Evolutionary conservation across 2,888 invertebrate genomes (phyloP), one percentile per base, ranked within the genome.

Genomic region (Campoplex nolae): DNA sequence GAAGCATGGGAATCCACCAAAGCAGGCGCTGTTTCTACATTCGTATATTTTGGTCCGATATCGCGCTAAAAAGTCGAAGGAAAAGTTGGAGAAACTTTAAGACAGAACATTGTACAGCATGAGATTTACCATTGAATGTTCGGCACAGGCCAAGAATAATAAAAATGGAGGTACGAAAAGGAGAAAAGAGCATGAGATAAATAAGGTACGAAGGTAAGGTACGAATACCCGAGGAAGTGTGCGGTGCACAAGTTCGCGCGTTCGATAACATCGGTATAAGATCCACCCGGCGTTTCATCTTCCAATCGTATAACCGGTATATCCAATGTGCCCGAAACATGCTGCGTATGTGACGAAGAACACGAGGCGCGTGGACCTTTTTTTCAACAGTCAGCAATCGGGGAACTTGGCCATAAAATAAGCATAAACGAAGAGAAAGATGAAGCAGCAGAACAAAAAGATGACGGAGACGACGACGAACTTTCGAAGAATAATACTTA

Each of bases 231-330:
- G 67, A 74, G 70, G 82, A 88, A 85, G 84, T 88, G 88, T 83
- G 88, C 73, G 84, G 78, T 83, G 86, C 70, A 88, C 82, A 65
- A 77, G 86, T 80, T 85, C 80, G 84, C 87, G 84, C 88, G 89
- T 35, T 75, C 85, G 92, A 92, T 92, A 92, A 91, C 88, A 91
- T 92, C 90, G 88, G 88, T 82, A 87, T 54, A 81, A 90, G 87
- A 87, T 87, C 87, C 86, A 81, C 67, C 62, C 74, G 23, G 23
- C 23, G 75, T 68, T 78, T 83, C 81, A 78, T 70, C 74, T 74
- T 81, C 85, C 70, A 71, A 84, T 76, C 84, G 85, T 79, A 83
- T 83, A 92, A 92, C 91, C 91, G 91, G 91, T 92, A 92, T 88
- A 58, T 42, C 56, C 81, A 82, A 65, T 75, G 56, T 67, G 54